Percentiles rank a stretch among this genome's conserved stretches.
Evolutionary conservation across 2,113 vertebrate species (phyloP).

Genomic region (Osmerus mordax): DNA sequence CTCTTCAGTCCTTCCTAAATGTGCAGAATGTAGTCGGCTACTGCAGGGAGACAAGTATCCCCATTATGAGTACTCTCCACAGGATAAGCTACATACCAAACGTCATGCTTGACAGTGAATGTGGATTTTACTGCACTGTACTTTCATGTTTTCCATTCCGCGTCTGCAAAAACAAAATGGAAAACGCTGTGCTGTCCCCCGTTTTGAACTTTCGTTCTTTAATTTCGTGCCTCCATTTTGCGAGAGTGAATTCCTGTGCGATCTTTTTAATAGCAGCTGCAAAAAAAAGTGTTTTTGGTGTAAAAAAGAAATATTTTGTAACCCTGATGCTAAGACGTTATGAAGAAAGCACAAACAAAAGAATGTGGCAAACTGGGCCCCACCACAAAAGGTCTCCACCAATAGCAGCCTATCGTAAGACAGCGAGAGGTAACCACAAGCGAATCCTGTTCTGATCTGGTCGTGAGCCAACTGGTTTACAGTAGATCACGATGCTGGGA

Average conservation of each 20-base stretch:
- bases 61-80: background rate
- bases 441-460: constrained; percentile 54
- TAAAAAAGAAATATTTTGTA: background rate
- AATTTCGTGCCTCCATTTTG: background rate
- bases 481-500: constrained; percentile 50
- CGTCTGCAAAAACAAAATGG: background rate
- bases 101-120: constrained; percentile 2
- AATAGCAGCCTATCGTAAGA: constrained; percentile 58
- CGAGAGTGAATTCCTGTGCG: too few relatives aligned
- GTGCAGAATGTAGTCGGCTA: constrained; percentile 15
- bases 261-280: too few relatives aligned
- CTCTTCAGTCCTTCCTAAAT: too few relatives aligned
- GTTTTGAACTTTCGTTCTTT: background rate
- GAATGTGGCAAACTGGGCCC: constrained; percentile 52
- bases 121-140: constrained; percentile 12
- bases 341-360: constrained; percentile 53
- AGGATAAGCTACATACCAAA: background rate
- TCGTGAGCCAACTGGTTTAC: constrained; percentile 58
- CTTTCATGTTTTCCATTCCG: constrained; percentile 29
- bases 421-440: constrained; percentile 46
- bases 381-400: constrained; percentile 52
- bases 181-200: background rate
- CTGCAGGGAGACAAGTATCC: constrained; percentile 6
- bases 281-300: too few relatives aligned
- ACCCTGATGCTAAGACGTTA: background rate